Base-by-base conservation (phyloP, 2,113 vertebrate species). In the Cebidichthys violaceus region DNA sequence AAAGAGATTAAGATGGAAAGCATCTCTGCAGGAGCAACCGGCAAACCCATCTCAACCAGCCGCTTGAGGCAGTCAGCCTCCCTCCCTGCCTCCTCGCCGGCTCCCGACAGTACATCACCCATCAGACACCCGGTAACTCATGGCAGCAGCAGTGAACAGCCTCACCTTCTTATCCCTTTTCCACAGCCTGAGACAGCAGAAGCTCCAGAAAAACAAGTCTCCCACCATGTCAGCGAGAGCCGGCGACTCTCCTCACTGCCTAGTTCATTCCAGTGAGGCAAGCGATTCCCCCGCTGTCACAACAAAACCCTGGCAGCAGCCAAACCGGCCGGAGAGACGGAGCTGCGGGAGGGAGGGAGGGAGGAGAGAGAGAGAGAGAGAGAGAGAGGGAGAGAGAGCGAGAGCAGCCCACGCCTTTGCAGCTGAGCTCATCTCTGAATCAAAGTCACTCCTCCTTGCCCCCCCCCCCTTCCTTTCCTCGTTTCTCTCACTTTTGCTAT, bases 151-250 rank as follows among this genome's bases (percentile, higher is more conserved):
- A 60, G 60, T 0, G 43, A 76, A 50, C 59, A 66, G 41, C 80
- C 95, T 94, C 88, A 96, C 95, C 95, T 95, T 95, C 92, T 95
- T 95, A 3, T 96, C 94, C 71, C 88, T 92, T 54, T 83, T 95
- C 95, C 95, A 96, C 79, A 94, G 90, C 91, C 85, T 93, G 39
- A 95, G 94, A 92, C 95, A 96, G 93, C 95, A 95, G 82, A 95
- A 95, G 82, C 94, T 92, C 95, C 95, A 96, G 88, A 92, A 89
- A 87, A 95, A 94, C 75, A 95, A 50, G 64, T 95, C 94, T 72
- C 94, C 92, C 87, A 96, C 87, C 95, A 96, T 96, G 92, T 87
- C 94, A 88, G 77, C 88, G 31, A 62, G 70, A 88, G 86, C 78
- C 45, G 70, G 87, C 57, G 86, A 86, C 55, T 76, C 75, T 70